Percentiles rank a stretch among this genome's conserved stretches.
Conservation (phyloP, 2,797 vertebrate species). For the Crenichthys baileyi region DNA sequence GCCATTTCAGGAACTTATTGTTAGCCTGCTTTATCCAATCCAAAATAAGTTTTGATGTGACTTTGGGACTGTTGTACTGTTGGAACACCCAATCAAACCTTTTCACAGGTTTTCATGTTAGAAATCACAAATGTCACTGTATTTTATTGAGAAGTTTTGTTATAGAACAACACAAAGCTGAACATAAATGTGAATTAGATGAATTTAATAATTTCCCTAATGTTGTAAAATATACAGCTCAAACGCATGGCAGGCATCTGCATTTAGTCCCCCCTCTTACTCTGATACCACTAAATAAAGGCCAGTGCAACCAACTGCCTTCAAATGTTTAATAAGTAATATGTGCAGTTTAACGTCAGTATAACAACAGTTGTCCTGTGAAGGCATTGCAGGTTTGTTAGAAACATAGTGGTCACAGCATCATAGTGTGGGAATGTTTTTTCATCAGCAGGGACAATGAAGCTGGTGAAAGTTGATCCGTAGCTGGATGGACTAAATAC, state of each 20-base stretch:
- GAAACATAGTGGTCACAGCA: too few relatives aligned
- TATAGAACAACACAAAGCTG: neutral
- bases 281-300: neutral
- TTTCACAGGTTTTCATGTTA: neutral
- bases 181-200: neutral
- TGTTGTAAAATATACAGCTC: neutral
- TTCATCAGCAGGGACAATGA: neutral
- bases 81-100: neutral
- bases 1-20: neutral
- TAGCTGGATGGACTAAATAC: neutral
- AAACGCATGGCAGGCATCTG: neutral
- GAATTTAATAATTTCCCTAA: neutral
- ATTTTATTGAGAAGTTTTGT: neutral
- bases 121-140: neutral
- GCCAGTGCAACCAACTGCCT: neutral
- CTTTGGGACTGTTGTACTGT: neutral
- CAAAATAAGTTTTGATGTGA: neutral
- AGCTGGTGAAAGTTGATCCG: neutral
- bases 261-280: neutral
- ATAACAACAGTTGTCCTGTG: too few relatives aligned
- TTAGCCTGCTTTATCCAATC: neutral
- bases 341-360: too few relatives aligned
- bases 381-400: too few relatives aligned
- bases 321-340: neutral
- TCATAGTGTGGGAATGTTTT: neutral